Base-by-base conservation (phyloP, 37 sponge, comb jelly and placozoan genomes). In the Cliona cf. orientalis region DNA sequence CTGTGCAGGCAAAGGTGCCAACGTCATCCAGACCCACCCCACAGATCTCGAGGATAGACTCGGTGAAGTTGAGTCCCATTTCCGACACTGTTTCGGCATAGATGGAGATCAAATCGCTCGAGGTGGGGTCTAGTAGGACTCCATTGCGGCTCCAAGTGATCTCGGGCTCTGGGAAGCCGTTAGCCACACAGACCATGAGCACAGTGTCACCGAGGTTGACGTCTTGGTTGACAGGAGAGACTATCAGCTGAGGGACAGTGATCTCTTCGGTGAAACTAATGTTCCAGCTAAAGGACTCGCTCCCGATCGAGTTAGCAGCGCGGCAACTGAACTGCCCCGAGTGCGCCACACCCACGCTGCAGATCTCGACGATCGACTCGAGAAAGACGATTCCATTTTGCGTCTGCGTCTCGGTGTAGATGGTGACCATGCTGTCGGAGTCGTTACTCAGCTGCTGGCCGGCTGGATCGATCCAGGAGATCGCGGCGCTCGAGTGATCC, bases 311-410 rank as follows among this genome's bases (percentile, higher is more conserved):
- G n/a, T 72, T 72, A 22, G 42, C 35, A 28, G 49, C 73, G 23
- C 55, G 46, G 55, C 85, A 85, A 60, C 22, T 58, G 58, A 78
- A 85, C 23, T 68, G 42, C 0, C 78, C 85, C 43, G 45, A n/a
- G 42, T 85, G 79, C 9, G 46, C 21, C 26, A 29, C 66, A 25
- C 37, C 41, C 43, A 70, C 59, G n/a, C 42, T 59, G 46, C 78
- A 85, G 12, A 85, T 34, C 39, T 72, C 35, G 5, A 85, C 68
- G 25, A 72, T 39, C 14, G 44, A 58, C 60, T 62, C 46, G 49
- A 71, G 42, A 58, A 82, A 82, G 23, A 43, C 33, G 22, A 5
- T 62, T 0, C 43, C 73, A 36, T 44, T 64, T 1, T 49, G 73
- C 7, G 49, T 33, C 34, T 53, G 11, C 19, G 19, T 42, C 29